Evolutionary conservation across 2,113 vertebrate genomes (phyloP).

Genomic region (Herpailurus yagouaroundi): DNA sequence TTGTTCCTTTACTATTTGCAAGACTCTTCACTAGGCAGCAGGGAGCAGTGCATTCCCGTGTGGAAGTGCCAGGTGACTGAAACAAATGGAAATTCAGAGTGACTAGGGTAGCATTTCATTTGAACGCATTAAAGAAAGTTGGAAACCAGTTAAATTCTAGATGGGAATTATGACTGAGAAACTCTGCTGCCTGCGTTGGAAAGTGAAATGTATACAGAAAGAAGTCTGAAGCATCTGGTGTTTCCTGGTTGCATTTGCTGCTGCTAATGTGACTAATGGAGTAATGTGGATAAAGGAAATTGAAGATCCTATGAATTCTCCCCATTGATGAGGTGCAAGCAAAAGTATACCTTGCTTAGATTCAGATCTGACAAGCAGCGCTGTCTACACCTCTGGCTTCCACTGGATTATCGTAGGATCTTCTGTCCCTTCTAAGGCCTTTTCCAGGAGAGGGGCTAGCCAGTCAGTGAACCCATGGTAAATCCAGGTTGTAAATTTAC

Average conservation of each 20-base stretch:
- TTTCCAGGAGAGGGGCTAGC: neutral
- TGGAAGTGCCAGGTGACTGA: neutral
- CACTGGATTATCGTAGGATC: neutral
- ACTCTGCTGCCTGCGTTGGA: neutral
- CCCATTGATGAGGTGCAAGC: neutral
- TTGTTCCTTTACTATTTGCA: neutral
- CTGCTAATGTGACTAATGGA: neutral
- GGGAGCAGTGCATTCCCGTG: neutral
- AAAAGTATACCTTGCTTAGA: neutral
- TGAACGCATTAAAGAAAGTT: neutral
- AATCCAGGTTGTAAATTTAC: neutral
- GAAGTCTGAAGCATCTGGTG: neutral
- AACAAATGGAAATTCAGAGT: neutral
- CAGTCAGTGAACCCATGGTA: neutral
- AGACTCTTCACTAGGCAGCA: neutral
- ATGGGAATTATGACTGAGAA: neutral
- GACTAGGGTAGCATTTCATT: neutral
- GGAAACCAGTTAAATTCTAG: neutral
- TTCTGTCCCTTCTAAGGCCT: neutral
- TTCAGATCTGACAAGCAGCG: neutral
- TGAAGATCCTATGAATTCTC: neutral
- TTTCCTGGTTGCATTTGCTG: neutral
- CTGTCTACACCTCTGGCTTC: neutral
- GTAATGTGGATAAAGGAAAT: neutral
- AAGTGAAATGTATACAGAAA: neutral